Evolutionary conservation across 2,888 invertebrate species (phyloP).

Genomic region (Ceramica pisi): DNA sequence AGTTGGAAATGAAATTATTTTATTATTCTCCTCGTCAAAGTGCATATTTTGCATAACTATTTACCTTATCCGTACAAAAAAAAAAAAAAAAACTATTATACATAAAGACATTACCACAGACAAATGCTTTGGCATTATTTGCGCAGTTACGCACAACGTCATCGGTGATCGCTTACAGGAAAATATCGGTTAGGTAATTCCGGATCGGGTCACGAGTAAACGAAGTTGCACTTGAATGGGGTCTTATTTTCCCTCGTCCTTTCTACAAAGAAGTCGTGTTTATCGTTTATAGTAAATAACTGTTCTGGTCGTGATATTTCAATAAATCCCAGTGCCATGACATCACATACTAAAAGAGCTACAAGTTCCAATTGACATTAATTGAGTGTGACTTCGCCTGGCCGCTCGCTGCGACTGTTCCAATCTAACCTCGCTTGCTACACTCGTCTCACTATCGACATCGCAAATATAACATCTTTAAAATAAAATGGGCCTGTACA

Average conservation of each 20-base stretch:
- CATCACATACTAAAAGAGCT: constrained; percentile 84
- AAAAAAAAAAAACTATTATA: constrained; percentile 5
- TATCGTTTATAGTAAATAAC: constrained; percentile 53
- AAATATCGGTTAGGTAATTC: constrained; percentile 50
- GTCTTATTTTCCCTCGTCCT: constrained; percentile 52
- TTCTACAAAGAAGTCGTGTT: constrained; percentile 55
- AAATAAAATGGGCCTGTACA: constrained; percentile 78
- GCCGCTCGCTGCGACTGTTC: constrained; percentile 76
- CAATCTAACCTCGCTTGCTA: constrained; percentile 80
- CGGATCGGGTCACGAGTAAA: constrained; percentile 28
- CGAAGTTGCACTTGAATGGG: constrained; percentile 16
- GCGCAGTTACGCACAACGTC: constrained; percentile 18
- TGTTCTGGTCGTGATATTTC: constrained; percentile 76
- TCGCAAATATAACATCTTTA: constrained; percentile 59
- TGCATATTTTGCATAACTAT: background rate
- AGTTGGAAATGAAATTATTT: background rate
- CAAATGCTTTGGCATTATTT: constrained; percentile 14
- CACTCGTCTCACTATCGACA: constrained; percentile 76
- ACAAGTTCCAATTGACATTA: constrained; percentile 81
- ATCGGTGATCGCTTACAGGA: constrained; percentile 35
- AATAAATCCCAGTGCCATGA: constrained; percentile 83
- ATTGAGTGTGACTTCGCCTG: constrained; percentile 80
- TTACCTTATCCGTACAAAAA: constrained; percentile 5
- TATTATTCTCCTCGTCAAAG: background rate
- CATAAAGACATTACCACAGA: constrained; percentile 2